Conservation (phyloP, 2,888 invertebrate species). For the Caenorhabditis doughertyi region DNA sequence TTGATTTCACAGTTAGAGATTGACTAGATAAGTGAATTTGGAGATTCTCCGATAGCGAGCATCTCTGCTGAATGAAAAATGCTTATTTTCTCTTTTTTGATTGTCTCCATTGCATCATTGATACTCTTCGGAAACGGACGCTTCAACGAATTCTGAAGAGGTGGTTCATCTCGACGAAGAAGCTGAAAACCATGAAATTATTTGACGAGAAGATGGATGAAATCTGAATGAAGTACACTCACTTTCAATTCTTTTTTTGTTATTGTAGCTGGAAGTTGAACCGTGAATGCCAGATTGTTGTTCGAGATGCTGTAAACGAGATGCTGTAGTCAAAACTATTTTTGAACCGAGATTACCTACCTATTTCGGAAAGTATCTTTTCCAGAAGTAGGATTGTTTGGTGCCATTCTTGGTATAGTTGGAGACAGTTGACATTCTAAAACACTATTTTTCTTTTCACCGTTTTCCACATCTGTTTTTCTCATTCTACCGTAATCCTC, state of each 20-base stretch:
- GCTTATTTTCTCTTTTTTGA: slow-evolving; percentile 56
- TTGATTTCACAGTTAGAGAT: background rate
- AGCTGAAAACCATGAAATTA: slow-evolving; percentile 30
- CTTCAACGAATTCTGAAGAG: slow-evolving; percentile 35
- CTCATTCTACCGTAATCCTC: slow-evolving; percentile 34
- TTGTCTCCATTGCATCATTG: slow-evolving; percentile 55
- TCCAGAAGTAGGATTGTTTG: slow-evolving; percentile 23
- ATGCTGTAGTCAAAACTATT: background rate
- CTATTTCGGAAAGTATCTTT: slow-evolving; percentile 54
- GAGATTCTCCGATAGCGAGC: slow-evolving; percentile 55
- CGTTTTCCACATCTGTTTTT: slow-evolving; percentile 27
- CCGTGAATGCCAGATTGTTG: slow-evolving; percentile 44
- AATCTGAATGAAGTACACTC: background rate
- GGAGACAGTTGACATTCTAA: slow-evolving; percentile 55
- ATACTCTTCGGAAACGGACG: slow-evolving; percentile 43
- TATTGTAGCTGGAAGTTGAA: slow-evolving; percentile 65
- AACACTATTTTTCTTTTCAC: slow-evolving; percentile 9
- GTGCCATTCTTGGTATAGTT: slow-evolving; percentile 39
- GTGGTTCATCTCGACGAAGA: slow-evolving; percentile 58
- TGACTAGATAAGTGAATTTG: slow-evolving; percentile 25
- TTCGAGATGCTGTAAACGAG: slow-evolving; percentile 27
- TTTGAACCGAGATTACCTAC: background rate
- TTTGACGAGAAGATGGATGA: background rate
- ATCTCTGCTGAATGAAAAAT: slow-evolving; percentile 72
- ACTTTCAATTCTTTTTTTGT: slow-evolving; percentile 62